phyloP scores from a whole-genome alignment of 2,888 invertebrate genomes.

The Leptopterna dolabrata region DNA sequence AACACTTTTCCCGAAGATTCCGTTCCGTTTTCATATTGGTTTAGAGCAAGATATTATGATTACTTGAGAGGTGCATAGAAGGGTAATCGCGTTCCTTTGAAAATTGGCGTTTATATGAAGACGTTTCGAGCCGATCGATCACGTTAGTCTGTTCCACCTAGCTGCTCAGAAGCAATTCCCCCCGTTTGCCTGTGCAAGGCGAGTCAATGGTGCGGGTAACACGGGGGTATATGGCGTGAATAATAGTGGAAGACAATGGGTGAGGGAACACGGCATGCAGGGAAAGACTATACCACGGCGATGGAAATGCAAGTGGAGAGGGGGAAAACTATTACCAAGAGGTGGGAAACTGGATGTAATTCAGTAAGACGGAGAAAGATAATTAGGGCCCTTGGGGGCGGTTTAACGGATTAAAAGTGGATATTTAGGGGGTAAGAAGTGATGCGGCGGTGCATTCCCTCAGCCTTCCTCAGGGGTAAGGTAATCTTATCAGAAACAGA shows the following conservation, averaged over 20 bases:
- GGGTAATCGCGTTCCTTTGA: neutral
- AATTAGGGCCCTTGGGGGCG: conserved; percentile 48
- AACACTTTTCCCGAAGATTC: too few relatives aligned
- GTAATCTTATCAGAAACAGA: conserved; percentile 44
- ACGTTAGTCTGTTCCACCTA: neutral
- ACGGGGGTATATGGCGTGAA: conserved; percentile 49
- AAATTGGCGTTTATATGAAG: neutral
- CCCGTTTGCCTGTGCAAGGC: neutral
- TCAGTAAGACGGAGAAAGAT: conserved; percentile 50
- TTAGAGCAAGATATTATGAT: too few relatives aligned
- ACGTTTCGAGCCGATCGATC: neutral
- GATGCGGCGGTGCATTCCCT: conserved; percentile 38
- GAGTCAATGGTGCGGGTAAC: conserved; percentile 52
- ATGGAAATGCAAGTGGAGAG: neutral
- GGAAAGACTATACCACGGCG: neutral
- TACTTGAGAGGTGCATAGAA: neutral
- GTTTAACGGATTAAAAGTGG: conserved; percentile 52
- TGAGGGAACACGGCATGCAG: neutral
- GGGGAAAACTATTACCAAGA: conserved; percentile 45
- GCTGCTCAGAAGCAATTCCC: conserved; percentile 44
- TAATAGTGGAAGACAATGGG: conserved; percentile 50
- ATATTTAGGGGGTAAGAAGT: conserved; percentile 47
- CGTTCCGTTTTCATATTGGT: too few relatives aligned
- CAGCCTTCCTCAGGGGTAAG: conserved; percentile 33
- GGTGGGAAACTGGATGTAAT: conserved; percentile 47